Conservation (phyloP, 2,888 invertebrate genomes). For the Heteromyza rotundicornis region DNA sequence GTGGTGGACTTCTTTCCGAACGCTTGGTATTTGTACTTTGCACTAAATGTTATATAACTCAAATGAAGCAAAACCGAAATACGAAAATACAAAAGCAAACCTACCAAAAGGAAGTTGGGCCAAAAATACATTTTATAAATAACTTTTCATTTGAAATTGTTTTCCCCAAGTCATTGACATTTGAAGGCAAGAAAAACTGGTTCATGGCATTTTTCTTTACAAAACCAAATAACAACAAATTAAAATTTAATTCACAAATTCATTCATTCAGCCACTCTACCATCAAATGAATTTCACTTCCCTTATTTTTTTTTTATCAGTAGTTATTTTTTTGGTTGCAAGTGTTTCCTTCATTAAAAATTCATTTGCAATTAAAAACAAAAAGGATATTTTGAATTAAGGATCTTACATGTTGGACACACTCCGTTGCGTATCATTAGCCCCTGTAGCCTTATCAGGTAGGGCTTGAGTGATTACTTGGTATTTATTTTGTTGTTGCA, state of each 20-base stretch:
- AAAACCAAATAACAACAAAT: no score
- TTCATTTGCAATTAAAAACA: constrained; percentile 5
- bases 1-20: neutral
- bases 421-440: constrained; percentile 10
- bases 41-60: no score
- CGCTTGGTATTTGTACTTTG: neutral
- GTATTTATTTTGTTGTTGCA: neutral
- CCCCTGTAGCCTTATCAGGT: neutral
- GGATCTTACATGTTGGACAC: neutral
- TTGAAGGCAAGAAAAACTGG: neutral
- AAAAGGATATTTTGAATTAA: neutral
- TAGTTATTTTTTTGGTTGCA: neutral
- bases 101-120: no score
- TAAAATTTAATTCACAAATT: no score
- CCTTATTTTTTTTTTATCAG: no score
- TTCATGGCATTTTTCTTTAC: no score
- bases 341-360: neutral
- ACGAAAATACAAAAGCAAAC: no score
- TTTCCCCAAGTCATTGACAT: neutral
- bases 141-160: neutral
- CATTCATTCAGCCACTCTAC: no score
- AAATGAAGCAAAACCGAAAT: no score
- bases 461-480: neutral
- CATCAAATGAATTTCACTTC: no score
- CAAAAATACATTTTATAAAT: no score